Conservation (phyloP, 2,113 vertebrate genomes). For the Hipposideros armiger region DNA sequence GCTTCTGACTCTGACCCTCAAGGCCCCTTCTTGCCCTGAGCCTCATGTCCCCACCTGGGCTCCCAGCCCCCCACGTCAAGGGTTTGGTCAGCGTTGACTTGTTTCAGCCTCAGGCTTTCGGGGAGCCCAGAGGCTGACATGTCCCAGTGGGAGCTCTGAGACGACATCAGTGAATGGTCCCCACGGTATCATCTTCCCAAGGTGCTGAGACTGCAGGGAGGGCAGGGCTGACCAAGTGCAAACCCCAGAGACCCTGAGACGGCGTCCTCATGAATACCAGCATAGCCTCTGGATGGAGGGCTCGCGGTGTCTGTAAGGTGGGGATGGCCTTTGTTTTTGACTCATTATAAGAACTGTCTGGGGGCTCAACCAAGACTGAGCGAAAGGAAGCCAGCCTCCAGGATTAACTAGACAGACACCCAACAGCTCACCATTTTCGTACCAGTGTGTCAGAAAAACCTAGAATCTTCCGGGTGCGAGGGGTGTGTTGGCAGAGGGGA, state of each 20-base stretch:
- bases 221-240: rapidly evolving
- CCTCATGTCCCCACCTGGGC: rapidly evolving
- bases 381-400: background rate
- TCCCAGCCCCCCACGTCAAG: background rate
- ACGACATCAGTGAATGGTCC: background rate
- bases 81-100: background rate
- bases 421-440: rapidly evolving
- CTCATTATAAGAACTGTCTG: rapidly evolving
- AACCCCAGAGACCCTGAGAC: background rate
- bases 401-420: background rate
- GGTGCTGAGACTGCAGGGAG: background rate
- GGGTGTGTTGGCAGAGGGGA: background rate
- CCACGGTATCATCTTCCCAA: rapidly evolving
- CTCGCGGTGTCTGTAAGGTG: rapidly evolving
- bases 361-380: background rate
- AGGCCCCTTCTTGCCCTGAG: background rate
- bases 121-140: background rate
- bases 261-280: rapidly evolving
- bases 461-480: rapidly evolving
- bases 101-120: background rate
- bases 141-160: background rate
- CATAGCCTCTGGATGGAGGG: rapidly evolving
- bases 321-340: background rate
- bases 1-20: background rate
- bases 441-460: background rate